A percentile compares a stretch with the other conserved stretches of the same genome.
Evolutionary conservation across 2,888 invertebrate species (phyloP).

Genomic region (Dryomyza anilis): DNA sequence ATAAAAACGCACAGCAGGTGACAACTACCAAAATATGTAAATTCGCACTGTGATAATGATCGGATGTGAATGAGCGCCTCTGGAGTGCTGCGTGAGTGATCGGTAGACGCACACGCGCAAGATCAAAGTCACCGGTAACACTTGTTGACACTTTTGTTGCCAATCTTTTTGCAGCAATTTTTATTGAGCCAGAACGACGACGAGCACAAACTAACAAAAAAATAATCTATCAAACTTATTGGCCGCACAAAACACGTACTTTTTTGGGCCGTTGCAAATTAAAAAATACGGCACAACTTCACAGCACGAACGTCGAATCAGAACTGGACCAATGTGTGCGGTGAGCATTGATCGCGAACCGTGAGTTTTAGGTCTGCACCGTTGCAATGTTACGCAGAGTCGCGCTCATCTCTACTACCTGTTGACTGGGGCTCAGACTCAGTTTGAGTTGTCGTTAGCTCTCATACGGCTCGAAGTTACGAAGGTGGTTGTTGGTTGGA

Average conservation of each 20-base stretch:
- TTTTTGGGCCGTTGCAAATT: neutral
- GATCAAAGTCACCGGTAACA: constrained; percentile 47
- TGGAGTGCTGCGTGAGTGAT: neutral
- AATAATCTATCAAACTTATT: neutral
- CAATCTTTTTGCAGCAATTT: too few species aligned
- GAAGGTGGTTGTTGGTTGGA: neutral
- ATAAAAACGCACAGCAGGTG: constrained; percentile 36
- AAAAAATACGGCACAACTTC: constrained; percentile 30
- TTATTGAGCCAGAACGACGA: constrained; percentile 28
- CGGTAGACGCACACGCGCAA: neutral
- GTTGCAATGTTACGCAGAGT: too few species aligned
- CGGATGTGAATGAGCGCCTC: too few species aligned
- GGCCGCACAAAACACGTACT: too few species aligned
- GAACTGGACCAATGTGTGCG: constrained; percentile 38
- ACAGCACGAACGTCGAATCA: constrained; percentile 37
- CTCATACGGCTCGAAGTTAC: neutral
- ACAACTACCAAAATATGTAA: constrained; percentile 32
- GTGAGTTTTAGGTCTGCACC: too few species aligned
- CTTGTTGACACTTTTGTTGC: too few species aligned
- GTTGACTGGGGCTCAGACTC: neutral
- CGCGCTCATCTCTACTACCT: neutral
- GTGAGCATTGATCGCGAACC: neutral
- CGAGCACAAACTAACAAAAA: neutral
- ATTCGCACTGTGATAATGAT: too few species aligned
- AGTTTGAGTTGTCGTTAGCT: neutral